Conservation (phyloP, 1,140 invertebrate species). For the Psilanteris sp. region DNA sequence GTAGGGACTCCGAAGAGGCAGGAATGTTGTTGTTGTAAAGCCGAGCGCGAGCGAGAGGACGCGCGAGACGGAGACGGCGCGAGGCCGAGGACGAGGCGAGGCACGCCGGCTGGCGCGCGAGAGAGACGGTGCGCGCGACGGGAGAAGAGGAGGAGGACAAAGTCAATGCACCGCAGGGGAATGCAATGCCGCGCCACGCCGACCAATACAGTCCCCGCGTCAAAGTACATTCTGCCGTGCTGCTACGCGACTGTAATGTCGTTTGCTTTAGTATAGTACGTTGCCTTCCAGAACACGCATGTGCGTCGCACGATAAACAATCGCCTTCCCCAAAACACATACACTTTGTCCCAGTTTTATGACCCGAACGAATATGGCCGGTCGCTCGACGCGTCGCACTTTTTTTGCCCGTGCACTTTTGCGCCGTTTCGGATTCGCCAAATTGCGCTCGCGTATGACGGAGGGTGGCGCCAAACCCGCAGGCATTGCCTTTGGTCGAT, state of each 20-base stretch:
- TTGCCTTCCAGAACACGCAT: constrained; percentile 14
- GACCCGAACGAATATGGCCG: too few species aligned
- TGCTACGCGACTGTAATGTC: constrained; percentile 65
- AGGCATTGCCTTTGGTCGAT: too few species aligned
- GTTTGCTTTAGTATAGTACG: constrained; percentile 35
- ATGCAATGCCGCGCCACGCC: constrained; percentile 72
- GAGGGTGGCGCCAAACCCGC: too few species aligned
- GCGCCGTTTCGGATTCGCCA: too few species aligned
- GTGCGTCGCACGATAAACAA: constrained; percentile 1
- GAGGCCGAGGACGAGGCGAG: constrained; percentile 1
- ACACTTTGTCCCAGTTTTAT: constrained; percentile 6
- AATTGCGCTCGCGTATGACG: too few species aligned
- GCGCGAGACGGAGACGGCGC: not conserved
- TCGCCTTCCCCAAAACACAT: not conserved
- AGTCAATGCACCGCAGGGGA: constrained; percentile 78
- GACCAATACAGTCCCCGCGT: constrained; percentile 70
- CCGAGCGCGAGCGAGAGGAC: constrained; percentile 42
- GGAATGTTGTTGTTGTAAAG: constrained; percentile 77
- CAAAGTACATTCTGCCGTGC: constrained; percentile 73
- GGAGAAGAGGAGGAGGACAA: constrained; percentile 63
- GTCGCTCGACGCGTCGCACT: too few species aligned
- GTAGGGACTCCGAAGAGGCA: constrained; percentile 71
- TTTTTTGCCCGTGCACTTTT: not conserved
- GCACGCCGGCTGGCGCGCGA: not conserved
- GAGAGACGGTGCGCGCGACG: constrained; percentile 17